phyloP scores from a whole-genome alignment of 2,888 invertebrate species.

The Acleris cristana region DNA sequence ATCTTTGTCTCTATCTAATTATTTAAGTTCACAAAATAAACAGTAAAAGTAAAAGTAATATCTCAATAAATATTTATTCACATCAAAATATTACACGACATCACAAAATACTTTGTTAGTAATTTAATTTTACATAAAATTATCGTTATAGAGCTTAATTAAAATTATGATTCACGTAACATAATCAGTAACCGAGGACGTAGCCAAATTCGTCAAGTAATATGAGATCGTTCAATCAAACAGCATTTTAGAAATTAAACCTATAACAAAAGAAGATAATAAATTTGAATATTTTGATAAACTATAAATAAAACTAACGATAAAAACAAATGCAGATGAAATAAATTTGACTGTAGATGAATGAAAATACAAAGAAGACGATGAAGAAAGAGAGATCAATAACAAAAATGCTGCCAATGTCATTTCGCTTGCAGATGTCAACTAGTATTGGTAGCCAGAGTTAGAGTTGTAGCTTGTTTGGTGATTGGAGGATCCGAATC shows the following conservation, averaged over 20 bases:
- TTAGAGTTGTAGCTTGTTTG: conserved; percentile 57
- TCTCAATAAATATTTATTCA: conserved; percentile 24
- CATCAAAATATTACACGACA: conserved; percentile 3
- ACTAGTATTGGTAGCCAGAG: conserved; percentile 59
- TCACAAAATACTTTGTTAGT: background rate
- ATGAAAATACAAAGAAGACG: background rate
- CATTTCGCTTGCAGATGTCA: background rate
- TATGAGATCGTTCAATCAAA: background rate
- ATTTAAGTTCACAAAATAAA: background rate
- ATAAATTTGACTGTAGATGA: background rate
- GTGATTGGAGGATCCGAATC: conserved; percentile 51
- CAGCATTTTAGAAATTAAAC: background rate
- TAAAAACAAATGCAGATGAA: background rate
- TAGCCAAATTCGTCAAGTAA: conserved; percentile 13
- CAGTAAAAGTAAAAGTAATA: background rate
- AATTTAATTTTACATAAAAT: background rate
- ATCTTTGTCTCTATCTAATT: no score
- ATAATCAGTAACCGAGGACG: conserved; percentile 8
- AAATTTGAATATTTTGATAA: background rate
- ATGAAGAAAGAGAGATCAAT: background rate
- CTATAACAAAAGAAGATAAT: background rate
- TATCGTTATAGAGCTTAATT: conserved; percentile 1
- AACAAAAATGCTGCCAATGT: background rate
- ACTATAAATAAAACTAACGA: background rate
- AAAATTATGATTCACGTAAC: conserved; percentile 12